phyloP scores from a whole-genome alignment of 2,113 vertebrate species.

The Porphyrio hochstetteri region DNA sequence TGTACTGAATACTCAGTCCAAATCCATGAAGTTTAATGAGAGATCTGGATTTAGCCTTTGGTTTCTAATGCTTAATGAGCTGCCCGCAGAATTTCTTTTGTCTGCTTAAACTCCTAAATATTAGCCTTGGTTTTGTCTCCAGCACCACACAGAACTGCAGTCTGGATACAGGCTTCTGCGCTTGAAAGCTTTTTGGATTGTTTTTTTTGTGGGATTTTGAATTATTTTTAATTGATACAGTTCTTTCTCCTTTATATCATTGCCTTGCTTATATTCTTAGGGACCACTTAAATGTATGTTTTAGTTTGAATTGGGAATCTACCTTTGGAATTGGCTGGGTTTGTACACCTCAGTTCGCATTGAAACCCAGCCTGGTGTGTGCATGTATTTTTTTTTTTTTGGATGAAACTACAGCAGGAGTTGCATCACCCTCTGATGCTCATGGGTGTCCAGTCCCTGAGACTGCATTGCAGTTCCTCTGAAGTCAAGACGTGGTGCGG shows the following conservation, averaged over 20 bases:
- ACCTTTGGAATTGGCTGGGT: neutral
- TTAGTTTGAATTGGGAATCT: neutral
- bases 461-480: neutral
- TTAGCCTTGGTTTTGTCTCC: neutral
- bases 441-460: too few relatives aligned
- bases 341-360: neutral
- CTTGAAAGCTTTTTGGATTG: neutral
- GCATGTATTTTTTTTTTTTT: neutral
- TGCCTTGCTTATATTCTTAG: accelerated
- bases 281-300: neutral
- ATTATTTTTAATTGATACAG: neutral
- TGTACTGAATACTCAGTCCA: neutral
- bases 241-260: neutral
- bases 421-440: neutral
- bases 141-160: neutral
- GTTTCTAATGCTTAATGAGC: neutral
- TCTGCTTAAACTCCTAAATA: neutral
- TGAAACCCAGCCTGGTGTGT: accelerated
- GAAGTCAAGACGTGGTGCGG: neutral
- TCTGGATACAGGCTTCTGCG: neutral
- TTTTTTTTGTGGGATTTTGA: neutral
- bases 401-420: neutral
- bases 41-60: neutral
- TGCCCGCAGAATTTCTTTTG: neutral
- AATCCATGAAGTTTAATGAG: neutral